Evolutionary conservation across 2,113 vertebrate genomes (phyloP).

Genomic region (Piliocolobus tephrosceles): DNA sequence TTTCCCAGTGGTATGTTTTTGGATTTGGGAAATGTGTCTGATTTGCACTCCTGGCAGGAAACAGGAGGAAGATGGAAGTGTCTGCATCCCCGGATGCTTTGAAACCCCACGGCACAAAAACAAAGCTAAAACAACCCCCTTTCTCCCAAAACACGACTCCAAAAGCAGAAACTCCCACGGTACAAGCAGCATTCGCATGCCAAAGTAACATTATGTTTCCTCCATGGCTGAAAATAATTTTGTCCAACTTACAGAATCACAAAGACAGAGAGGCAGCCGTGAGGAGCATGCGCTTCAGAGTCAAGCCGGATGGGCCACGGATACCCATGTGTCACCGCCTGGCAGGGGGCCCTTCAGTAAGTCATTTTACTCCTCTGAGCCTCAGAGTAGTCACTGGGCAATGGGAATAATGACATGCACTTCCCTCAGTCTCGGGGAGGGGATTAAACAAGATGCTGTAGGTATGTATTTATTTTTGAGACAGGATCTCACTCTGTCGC

Average conservation of each 20-base stretch:
- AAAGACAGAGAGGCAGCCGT: accelerated
- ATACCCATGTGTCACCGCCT: accelerated
- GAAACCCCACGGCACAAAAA: not conserved
- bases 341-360: not conserved
- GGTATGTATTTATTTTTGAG: no score
- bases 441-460: not conserved
- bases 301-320: accelerated
- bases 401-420: accelerated
- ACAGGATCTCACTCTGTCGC: no score
- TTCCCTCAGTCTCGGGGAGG: not conserved
- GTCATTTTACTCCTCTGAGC: not conserved
- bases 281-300: not conserved
- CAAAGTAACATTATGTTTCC: not conserved
- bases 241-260: not conserved
- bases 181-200: not conserved
- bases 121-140: not conserved
- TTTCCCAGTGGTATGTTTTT: not conserved
- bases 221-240: not conserved
- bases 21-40: not conserved
- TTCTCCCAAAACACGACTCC: not conserved
- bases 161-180: not conserved
- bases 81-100: not conserved
- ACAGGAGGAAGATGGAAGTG: not conserved
- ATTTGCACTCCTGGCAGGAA: not conserved
- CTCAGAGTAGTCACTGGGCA: not conserved